Evolutionary conservation across 2,113 vertebrate species (phyloP), one percentile per base, ranked within the genome.

Genomic region (Ceyx margarethae): DNA sequence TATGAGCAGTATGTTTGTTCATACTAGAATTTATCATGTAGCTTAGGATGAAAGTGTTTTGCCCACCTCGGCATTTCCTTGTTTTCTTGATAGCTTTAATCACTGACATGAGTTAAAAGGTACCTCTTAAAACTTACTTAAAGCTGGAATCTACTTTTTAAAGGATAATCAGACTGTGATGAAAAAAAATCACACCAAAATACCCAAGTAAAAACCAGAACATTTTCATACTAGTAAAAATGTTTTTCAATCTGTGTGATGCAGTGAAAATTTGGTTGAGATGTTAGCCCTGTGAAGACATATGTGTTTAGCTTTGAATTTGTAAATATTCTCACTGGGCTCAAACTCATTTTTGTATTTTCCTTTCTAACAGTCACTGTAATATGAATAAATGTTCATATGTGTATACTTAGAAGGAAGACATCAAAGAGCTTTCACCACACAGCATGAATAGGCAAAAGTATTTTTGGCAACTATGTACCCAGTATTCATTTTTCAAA

Each of bases 1-100:
- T 80, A 79, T 0, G 0, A 91, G 76, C 86, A 45, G 43, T 75
- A 11, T 86, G 87, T 89, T 96, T 88, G 28, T 93, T 92, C 90
- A 57, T 75, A 62, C 21, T 53, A 72, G 60, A 56, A 89, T 87
- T 93, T 92, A 58, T 95, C 89, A 86, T 19, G 62, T 48, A 90
- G 2, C 61, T 92, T 68, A 89, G 29, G 58, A 82, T 79, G 57
- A 46, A 89, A 90, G 20, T 48, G n/a, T 66, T 94, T 72, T 75
- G 74, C 51, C 21, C 46, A 62, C 53, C 74, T 75, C 0, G 1
- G 13, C 33, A 51, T 85, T 95, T 92, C 69, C 26, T 77, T 65
- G 16, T 28, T 83, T 78, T 20, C 31, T 64, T 79, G 18, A 35
- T 48, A 79, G 43, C 35, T 89, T 91, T 62, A 87, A 37, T 82